Conservation (phyloP, 2,888 invertebrate genomes). For the Drosophila affinis region DNA sequence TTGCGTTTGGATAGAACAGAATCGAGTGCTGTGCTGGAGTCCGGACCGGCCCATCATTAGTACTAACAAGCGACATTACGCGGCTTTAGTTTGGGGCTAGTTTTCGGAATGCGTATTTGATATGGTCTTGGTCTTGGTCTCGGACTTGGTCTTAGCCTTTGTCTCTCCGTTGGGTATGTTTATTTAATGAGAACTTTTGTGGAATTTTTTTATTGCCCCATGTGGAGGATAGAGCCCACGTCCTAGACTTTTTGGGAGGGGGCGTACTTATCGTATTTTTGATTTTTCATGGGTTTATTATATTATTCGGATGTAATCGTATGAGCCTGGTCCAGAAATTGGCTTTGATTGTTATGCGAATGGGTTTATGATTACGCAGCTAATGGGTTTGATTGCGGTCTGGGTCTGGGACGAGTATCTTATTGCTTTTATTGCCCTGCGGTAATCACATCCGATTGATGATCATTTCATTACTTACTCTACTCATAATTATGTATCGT, state of each 20-base stretch:
- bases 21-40: conserved; percentile 25
- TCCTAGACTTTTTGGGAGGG: conserved; percentile 5
- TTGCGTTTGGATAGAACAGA: conserved; percentile 29
- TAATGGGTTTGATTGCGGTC: conserved; percentile 43
- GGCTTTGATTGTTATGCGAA: conserved; percentile 55
- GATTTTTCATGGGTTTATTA: conserved; percentile 79
- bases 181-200: conserved; percentile 61
- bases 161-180: conserved; percentile 51
- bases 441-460: conserved; percentile 29
- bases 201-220: conserved; percentile 70
- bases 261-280: conserved; percentile 69
- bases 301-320: conserved; percentile 66
- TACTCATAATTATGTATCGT: conserved; percentile 9
- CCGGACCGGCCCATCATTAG: conserved; percentile 70
- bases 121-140: conserved; percentile 39
- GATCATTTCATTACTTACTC: conserved; percentile 47
- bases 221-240: conserved; percentile 22
- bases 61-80: conserved; percentile 77
- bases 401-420: conserved; percentile 4
- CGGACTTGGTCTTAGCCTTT: conserved; percentile 46
- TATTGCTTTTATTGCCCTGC: conserved; percentile 18
- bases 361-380: conserved; percentile 35
- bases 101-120: conserved; percentile 65
- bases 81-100: conserved; percentile 45
- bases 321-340: conserved; percentile 60